Base-by-base conservation (phyloP, 1,140 invertebrate species). In the Limonius californicus region DNA sequence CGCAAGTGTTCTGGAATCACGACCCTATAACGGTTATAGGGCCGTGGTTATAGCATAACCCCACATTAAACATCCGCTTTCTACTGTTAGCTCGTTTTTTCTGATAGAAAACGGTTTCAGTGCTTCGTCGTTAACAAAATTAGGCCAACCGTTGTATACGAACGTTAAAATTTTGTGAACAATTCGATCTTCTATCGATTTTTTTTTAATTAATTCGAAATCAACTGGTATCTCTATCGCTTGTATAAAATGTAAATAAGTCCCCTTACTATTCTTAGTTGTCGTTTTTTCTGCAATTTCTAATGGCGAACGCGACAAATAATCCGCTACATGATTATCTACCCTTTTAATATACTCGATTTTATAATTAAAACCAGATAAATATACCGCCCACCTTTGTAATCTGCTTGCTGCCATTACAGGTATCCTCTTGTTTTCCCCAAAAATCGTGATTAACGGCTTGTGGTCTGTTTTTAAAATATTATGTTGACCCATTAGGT, bases 391-490 rank as follows among this genome's bases (percentile, higher is more conserved):
- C 70, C 69, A 72, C 0, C 67, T 54, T 1, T 68, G 35, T 61
- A 71, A 66, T 43, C 69, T 61, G 1, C 64, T 66, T 4, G 69
- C 68, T 14, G 68, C 20, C 27, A 65, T 45, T 18, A 65, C 61
- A 1, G 63, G 61, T 12, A 50, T 35, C 12, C 12, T 11, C 15
- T 58, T 45, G 11, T 57, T 12, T 19, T 18, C 18, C 1, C 55
- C 42, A 16, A 62, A 50, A 32, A 62, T 45, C 6, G 65, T 65
- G 9, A 71, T 14, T 7, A 73, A 54, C 2, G 70, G 72, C 43
- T 72, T 70, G 35, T 66, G 67, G 20, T 70, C 72, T 0, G 66
- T 73, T 39, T 16, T 43, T 45, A 83, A 61, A 8, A 39, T 12
- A 56, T 64, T 32, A 21, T 62, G 32, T 45, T 56, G 19, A 14